Percentiles rank a stretch among this genome's conserved stretches.
Evolutionary conservation across 1,140 invertebrate genomes (phyloP).

Genomic region (Papilio aristodemus): DNA sequence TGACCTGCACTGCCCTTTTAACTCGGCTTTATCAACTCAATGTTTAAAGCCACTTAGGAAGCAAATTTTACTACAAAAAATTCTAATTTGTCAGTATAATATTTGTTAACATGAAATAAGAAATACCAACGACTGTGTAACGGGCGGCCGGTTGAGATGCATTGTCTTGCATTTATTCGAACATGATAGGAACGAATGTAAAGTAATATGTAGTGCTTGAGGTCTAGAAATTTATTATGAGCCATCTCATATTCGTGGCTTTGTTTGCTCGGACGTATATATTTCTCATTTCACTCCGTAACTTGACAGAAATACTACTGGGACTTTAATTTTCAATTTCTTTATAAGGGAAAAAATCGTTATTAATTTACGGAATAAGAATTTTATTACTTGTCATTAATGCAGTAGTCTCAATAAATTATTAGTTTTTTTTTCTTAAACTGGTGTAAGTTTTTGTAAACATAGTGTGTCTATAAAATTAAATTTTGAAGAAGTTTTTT

Average conservation of each 20-base stretch:
- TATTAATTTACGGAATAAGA: neutral
- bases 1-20: too few species aligned
- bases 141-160: constrained; percentile 36
- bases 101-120: neutral
- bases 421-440: too few species aligned
- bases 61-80: too few species aligned
- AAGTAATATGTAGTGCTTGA: constrained; percentile 47
- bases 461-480: too few species aligned
- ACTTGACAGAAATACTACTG: neutral
- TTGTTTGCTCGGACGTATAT: constrained; percentile 13
- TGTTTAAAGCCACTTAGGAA: too few species aligned
- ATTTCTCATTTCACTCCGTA: neutral
- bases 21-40: too few species aligned
- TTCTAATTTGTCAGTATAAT: neutral
- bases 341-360: too few species aligned
- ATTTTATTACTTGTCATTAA: neutral
- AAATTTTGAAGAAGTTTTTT: too few species aligned
- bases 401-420: too few species aligned
- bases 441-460: too few species aligned
- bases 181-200: constrained; percentile 52
- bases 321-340: too few species aligned
- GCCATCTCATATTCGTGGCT: constrained; percentile 29
- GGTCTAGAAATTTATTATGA: constrained; percentile 38
- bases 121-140: constrained; percentile 33
- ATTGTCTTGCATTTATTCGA: constrained; percentile 43